Base-by-base conservation (phyloP, 2,888 invertebrate species). In the Idaea dimidiata region DNA sequence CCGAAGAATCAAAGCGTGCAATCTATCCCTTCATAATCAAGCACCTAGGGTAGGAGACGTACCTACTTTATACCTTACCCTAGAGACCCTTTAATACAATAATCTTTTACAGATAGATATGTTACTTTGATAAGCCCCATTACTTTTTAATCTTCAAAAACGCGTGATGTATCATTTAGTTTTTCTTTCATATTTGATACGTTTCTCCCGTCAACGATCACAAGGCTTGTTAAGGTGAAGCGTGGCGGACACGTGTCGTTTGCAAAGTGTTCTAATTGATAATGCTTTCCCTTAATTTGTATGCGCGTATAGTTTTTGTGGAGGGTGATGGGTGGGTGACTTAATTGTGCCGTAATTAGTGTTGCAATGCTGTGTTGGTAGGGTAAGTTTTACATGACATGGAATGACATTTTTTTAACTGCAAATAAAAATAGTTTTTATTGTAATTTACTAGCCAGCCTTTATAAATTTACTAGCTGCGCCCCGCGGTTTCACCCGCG, bases 261-360 rank as follows among this genome's bases (percentile, higher is more conserved):
- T 69, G 74, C 74, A 75, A 73, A 77, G 75, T 77, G 76, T 76
- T 72, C 86, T 88, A 89, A 89, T 88, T 89, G 87, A 82, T 84
- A 82, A 83, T 83, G 84, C 89, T 86, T 83, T 75, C 72, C 76
- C 74, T 77, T 73, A 78, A 80, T 82, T 43, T 77, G 72, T 77
- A 74, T 77, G 72, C 60, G 60, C 63, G 60, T 59, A 62, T 72
- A 74, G 71, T 74, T 65, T 71, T 66, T 65, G 62, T 57, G 64
- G 62, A 61, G 70, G 70, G 70, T 60, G 61, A 55, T 32, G 17
- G 64, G 62, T 60, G 70, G 70, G 70, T 60, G 61, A 54, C 32
- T 17, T 67, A 77, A 79, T 74, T 74, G 72, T 64, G 65, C 68
- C 73, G 68, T 79, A 79, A 80, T 78, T 79, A 76, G 69, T 43